phyloP scores from a whole-genome alignment of 1,140 invertebrate species.

The Hormaphis cornu region DNA sequence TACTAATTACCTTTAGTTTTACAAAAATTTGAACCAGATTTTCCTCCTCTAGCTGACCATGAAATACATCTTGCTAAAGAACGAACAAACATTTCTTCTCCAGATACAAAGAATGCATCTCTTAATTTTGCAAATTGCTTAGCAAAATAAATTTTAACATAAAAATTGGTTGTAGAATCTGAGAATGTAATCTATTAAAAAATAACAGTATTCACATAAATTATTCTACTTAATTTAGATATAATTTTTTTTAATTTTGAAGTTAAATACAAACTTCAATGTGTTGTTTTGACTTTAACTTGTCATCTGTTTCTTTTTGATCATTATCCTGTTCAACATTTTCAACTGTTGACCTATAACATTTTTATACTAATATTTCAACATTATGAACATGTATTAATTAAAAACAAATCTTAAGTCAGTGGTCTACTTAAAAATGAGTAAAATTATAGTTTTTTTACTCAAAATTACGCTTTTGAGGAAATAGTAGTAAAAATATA shows the following conservation, averaged over 20 bases:
- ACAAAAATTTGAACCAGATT: conserved; percentile 91
- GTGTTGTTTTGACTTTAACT: conserved; percentile 11
- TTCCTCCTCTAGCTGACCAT: conserved; percentile 92
- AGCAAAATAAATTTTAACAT: conserved; percentile 75
- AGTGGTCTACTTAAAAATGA: too few species aligned
- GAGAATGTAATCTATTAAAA: conserved; percentile 65
- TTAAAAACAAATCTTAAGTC: too few species aligned
- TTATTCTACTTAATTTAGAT: background rate
- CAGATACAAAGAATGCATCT: conserved; percentile 56
- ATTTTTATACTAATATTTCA: too few species aligned
- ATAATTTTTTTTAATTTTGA: background rate
- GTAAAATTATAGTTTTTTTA: too few species aligned
- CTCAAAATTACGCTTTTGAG: too few species aligned
- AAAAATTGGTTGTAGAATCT: conserved; percentile 65
- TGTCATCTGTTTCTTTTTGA: conserved; percentile 19
- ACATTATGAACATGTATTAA: too few species aligned
- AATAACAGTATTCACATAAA: background rate
- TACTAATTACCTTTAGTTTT: conserved; percentile 68
- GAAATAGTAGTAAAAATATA: too few species aligned
- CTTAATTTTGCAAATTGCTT: conserved; percentile 73
- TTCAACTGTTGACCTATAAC: background rate
- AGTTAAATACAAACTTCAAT: background rate
- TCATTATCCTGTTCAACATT: conserved; percentile 9
- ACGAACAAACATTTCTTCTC: conserved; percentile 64
- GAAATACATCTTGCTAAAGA: conserved; percentile 81